phyloP scores from a whole-genome alignment of 2,113 vertebrate species.

The Naja naja region DNA sequence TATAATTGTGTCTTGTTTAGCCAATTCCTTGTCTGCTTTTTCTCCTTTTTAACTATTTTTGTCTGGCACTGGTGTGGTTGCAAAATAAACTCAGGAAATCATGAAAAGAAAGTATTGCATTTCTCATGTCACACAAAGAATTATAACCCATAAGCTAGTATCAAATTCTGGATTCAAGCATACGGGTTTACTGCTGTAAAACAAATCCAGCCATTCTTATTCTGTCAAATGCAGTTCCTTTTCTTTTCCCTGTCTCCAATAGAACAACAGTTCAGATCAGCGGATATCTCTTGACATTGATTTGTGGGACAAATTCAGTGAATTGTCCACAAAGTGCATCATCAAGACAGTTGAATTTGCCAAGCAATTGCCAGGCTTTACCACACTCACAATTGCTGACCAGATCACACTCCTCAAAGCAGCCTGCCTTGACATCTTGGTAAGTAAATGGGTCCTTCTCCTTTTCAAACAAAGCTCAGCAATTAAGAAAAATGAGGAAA shows the following conservation, averaged over 20 bases:
- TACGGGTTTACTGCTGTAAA: background rate
- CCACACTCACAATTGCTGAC: constrained; percentile 94
- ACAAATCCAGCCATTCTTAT: background rate
- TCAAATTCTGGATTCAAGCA: background rate
- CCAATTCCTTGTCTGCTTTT: background rate
- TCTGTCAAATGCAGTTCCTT: background rate
- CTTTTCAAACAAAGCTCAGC: background rate
- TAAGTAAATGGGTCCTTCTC: constrained; percentile 58
- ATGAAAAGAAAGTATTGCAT: background rate
- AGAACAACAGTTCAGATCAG: constrained; percentile 96
- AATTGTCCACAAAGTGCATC: constrained; percentile 98
- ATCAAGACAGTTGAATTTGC: constrained; percentile 99
- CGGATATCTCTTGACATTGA: constrained; percentile 92
- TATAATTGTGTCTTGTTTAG: background rate
- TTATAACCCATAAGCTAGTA: background rate
- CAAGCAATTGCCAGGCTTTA: constrained; percentile 97
- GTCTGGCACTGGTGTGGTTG: background rate
- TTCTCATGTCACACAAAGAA: background rate
- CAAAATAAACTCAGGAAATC: background rate
- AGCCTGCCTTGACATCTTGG: constrained; percentile 97
- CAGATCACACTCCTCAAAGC: constrained; percentile 98
- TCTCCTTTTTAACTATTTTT: background rate
- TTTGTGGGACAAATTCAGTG: constrained; percentile 99
- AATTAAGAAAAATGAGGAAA: background rate
- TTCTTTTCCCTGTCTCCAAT: constrained; percentile 3